Evolutionary conservation across 2,888 invertebrate genomes (phyloP).

Genomic region (Endomychus coccineus): DNA sequence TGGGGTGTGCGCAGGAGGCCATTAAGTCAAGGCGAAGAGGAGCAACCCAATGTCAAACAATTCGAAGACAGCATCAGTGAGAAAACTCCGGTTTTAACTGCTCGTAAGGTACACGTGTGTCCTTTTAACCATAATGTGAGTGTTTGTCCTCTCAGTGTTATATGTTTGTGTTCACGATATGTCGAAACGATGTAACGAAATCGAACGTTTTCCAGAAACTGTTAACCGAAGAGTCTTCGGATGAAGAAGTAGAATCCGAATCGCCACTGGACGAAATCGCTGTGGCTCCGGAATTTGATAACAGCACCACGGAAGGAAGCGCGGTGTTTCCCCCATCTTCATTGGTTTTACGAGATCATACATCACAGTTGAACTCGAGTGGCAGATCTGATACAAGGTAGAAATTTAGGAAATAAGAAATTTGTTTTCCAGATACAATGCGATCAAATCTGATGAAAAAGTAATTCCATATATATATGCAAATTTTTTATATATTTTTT

Average conservation of each 20-base stretch:
- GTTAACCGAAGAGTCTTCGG: conserved; percentile 70
- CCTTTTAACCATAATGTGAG: conserved; percentile 41
- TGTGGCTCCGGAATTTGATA: conserved; percentile 53
- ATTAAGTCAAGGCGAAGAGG: conserved; percentile 69
- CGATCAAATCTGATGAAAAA: too few species aligned
- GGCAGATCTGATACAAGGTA: conserved; percentile 62
- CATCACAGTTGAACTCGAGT: conserved; percentile 57
- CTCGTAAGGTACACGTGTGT: conserved; percentile 46
- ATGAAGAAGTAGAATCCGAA: conserved; percentile 77
- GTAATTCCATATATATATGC: too few species aligned
- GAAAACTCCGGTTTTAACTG: conserved; percentile 59
- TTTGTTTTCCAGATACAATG: too few species aligned
- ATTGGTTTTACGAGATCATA: conserved; percentile 52
- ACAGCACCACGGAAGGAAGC: conserved; percentile 45
- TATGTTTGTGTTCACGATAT: neutral
- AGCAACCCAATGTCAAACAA: conserved; percentile 50
- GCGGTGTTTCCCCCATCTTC: conserved; percentile 58
- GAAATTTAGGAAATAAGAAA: too few species aligned
- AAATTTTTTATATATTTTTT: too few species aligned
- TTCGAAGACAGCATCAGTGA: conserved; percentile 64
- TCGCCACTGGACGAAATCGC: conserved; percentile 67
- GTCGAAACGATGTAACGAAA: neutral
- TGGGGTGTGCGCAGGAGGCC: conserved; percentile 89
- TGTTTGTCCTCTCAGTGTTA: conserved; percentile 21
- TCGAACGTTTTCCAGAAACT: conserved; percentile 44